phyloP scores from a whole-genome alignment of 1,140 invertebrate species.

The Schlechtendalia chinensis region DNA sequence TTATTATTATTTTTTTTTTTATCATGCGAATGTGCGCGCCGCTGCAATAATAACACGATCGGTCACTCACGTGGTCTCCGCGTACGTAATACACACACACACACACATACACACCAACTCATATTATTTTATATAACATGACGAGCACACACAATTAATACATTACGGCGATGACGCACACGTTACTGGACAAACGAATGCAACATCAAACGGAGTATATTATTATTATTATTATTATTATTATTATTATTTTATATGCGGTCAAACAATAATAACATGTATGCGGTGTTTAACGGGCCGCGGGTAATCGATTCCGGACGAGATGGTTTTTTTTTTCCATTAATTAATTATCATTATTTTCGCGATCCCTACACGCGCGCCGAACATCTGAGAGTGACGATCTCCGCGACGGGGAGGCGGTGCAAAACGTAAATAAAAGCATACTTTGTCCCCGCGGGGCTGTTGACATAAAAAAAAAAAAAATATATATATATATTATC shows the following conservation, averaged over 20 bases:
- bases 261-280: background rate
- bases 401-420: slow-evolving; percentile 1
- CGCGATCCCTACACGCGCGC: background rate
- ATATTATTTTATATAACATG: background rate
- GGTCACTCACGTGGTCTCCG: too few species aligned
- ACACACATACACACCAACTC: too few species aligned
- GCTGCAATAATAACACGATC: too few species aligned
- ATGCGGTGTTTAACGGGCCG: background rate
- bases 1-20: too few species aligned
- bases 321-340: slow-evolving; percentile 10
- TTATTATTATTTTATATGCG: background rate
- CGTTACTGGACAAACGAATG: too few species aligned
- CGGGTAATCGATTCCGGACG: slow-evolving; percentile 34
- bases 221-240: too few species aligned
- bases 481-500: background rate
- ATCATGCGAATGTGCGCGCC: too few species aligned
- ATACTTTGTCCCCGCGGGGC: slow-evolving; percentile 13
- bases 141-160: background rate
- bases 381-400: background rate
- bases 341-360: slow-evolving; percentile 24
- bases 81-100: too few species aligned
- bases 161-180: background rate
- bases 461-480: slow-evolving; percentile 18
- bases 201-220: too few species aligned
- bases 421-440: slow-evolving; percentile 37